A percentile compares a stretch with the other conserved stretches of the same genome.
Evolutionary conservation across 2,888 invertebrate genomes (phyloP).

Genomic region (Protophormia terraenovae): DNA sequence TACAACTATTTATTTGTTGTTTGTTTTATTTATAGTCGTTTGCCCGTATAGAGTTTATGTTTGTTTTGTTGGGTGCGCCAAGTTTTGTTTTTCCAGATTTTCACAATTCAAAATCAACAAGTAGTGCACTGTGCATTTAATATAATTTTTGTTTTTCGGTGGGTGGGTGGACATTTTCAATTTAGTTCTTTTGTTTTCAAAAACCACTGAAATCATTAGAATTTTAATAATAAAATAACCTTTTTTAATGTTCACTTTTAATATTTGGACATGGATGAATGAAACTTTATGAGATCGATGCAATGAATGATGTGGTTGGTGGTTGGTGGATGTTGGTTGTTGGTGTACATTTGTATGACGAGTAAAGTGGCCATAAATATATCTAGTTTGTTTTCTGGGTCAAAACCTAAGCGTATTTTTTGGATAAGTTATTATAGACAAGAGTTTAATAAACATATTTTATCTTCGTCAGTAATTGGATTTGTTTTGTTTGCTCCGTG

Average conservation of each 20-base stretch:
- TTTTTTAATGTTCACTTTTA: constrained; percentile 1
- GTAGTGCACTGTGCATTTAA: constrained; percentile 24
- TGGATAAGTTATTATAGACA: constrained; percentile 6
- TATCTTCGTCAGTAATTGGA: background rate
- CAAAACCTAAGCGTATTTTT: constrained; percentile 22
- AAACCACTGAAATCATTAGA: background rate
- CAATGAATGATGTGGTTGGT: background rate
- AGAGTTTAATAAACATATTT: constrained; percentile 24
- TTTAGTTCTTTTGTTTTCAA: constrained; percentile 18
- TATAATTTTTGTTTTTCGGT: background rate
- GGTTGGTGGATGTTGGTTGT: too few relatives aligned
- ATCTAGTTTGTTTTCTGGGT: constrained; percentile 39
- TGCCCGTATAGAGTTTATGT: background rate
- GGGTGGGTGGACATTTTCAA: constrained; percentile 50
- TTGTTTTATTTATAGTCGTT: background rate
- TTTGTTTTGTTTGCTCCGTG: constrained; percentile 3
- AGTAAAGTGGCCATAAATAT: constrained; percentile 31
- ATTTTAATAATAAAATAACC: background rate
- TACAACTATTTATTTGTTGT: constrained; percentile 1
- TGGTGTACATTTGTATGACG: too few relatives aligned
- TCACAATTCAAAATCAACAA: constrained; percentile 60
- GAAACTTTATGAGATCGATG: background rate
- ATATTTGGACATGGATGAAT: constrained; percentile 14
- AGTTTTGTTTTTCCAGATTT: constrained; percentile 31
- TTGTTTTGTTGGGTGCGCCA: constrained; percentile 52